Evolutionary conservation across 2,113 vertebrate species (phyloP).

Genomic region (Eurypyga helias): DNA sequence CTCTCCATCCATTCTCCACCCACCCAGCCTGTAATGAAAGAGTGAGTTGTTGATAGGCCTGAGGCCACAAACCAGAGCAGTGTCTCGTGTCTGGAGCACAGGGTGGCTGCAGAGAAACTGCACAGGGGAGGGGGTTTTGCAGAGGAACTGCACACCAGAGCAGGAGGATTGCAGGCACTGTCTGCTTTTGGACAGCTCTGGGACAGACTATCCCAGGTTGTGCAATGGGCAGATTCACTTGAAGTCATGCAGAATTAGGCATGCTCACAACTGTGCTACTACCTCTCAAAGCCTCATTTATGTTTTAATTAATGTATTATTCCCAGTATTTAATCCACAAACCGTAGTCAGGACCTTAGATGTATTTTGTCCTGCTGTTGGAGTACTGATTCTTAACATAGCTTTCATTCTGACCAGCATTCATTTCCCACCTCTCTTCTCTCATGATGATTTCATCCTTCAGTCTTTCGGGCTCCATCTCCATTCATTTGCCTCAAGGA

Average conservation of each 20-base stretch:
- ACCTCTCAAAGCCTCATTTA: background rate
- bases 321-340: background rate
- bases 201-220: background rate
- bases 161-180: background rate
- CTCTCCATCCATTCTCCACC: too few relatives aligned
- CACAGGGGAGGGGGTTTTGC: background rate
- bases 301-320: background rate
- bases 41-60: background rate
- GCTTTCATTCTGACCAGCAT: background rate
- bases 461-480: background rate
- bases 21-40: too few relatives aligned
- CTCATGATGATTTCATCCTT: background rate
- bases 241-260: background rate
- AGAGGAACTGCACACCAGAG: background rate
- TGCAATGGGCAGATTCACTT: background rate
- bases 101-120: background rate
- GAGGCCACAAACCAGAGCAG: background rate
- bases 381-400: background rate
- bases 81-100: background rate
- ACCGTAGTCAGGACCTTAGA: background rate
- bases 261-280: background rate
- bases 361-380: background rate
- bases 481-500: background rate
- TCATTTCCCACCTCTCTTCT: background rate
- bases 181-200: background rate